Base-by-base conservation (phyloP, 37 sponge, comb jelly and placozoan genomes). In the Trichoplax adhaerens region DNA sequence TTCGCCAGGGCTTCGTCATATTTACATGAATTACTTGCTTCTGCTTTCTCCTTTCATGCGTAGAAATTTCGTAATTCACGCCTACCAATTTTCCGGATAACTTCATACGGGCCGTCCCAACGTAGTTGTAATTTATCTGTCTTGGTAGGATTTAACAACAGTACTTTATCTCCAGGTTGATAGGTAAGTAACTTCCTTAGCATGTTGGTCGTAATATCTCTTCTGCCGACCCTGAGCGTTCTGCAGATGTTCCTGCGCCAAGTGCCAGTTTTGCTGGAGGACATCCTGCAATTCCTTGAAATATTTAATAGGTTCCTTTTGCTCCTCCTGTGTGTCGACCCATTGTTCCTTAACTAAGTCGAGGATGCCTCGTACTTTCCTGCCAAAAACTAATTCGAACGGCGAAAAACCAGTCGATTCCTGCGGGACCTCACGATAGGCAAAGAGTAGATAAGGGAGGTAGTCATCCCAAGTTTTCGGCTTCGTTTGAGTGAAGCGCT, bases 301-400 rank as follows among this genome's bases (percentile, higher is more conserved):
- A 64, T 81, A 72, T 0, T 73, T 73, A 5, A 77, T 55, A 3
- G 77, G 56, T n/a, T 78, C 77, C 50, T 77, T 78, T 0, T 49
- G 2, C 48, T 64, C n/a, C 29, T 56, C 50, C 69, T 53, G 2
- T 29, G 50, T 58, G 10, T 71, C 53, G 7, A 73, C 62, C 83
- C 79, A 83, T 3, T 76, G 49, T 56, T 83, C 84, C 52, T 65
- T 64, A 8, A 79, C 46, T 8, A 83, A 53, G 50, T 83, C 80
- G 8, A 83, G 66, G 2, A 77, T 79, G 57, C 84, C 84, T 29
- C 79, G 69, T 12, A 77, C 78, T 3, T 10, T 51, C 1, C 75
- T 56, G 1, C 79, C 78, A 78, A 72, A 83, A 58, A 83, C 53
- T 49, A 83, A 60, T 69, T 83, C 84, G 62, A 83, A 83, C 54